A percentile compares a stretch with the other conserved stretches of the same genome.
Conservation (phyloP, 1,140 invertebrate species). For the Tetramorium alpestre region DNA sequence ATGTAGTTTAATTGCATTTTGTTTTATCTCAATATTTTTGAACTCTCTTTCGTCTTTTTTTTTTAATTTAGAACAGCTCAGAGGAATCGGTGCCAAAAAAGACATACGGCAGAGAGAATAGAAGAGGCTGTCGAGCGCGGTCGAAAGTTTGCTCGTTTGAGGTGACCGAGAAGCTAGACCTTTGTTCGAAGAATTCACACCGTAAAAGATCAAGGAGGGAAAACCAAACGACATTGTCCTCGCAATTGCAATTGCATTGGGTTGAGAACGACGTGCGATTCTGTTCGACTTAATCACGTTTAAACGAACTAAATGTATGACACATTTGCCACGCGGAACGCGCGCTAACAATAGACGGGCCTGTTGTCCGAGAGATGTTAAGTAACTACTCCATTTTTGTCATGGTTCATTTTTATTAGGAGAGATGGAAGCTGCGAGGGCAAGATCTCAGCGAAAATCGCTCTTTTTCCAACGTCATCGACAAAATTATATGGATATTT, state of each 20-base stretch:
- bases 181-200: not conserved
- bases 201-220: not conserved
- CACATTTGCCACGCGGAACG: not conserved
- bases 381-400: conserved; percentile 18
- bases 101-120: not conserved
- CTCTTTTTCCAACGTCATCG: not conserved
- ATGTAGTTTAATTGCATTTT: not conserved
- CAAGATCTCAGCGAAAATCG: not conserved
- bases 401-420: not conserved
- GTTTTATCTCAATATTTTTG: not conserved
- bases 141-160: not conserved
- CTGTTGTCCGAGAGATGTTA: conserved; percentile 24
- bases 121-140: not conserved
- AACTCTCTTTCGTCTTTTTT: not conserved
- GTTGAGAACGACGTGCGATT: not conserved
- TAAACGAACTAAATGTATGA: conserved; percentile 10
- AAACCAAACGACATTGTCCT: not conserved
- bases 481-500: not conserved
- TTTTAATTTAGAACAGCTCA: not conserved
- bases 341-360: conserved; percentile 9
- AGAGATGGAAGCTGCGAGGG: not conserved
- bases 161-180: not conserved
- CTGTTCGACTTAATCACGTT: conserved; percentile 34
- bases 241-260: not conserved
- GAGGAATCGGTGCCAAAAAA: not conserved